Conservation (phyloP, 2,888 invertebrate species). For the Heliconius erato region DNA sequence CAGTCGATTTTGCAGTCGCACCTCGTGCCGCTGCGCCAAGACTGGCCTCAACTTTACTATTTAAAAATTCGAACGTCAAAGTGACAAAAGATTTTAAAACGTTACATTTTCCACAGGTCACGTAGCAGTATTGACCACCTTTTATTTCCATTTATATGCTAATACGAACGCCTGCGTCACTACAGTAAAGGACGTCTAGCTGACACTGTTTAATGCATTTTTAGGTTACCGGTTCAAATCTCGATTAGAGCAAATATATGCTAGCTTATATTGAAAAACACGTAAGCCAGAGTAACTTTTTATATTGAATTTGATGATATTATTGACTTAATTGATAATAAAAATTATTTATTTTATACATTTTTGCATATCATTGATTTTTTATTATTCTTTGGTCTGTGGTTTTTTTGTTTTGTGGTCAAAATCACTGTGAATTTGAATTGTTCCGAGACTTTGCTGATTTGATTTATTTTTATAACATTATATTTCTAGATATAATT, state of each 20-base stretch:
- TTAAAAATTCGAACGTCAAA: background rate
- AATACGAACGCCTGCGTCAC: background rate
- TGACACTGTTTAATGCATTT: background rate
- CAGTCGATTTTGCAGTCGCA: no score
- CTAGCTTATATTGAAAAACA: no score
- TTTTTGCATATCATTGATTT: background rate
- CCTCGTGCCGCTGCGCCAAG: no score
- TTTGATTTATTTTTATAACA: background rate
- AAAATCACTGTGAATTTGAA: background rate
- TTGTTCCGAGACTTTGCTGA: background rate
- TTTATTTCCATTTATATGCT: conserved; percentile 15
- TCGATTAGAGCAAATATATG: background rate
- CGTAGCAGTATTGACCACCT: background rate
- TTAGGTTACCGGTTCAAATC: background rate
- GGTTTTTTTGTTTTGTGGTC: no score
- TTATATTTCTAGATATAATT: background rate
- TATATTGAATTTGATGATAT: no score
- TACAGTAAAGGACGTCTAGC: background rate
- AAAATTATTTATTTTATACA: no score
- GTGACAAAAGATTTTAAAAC: background rate
- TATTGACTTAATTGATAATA: no score
- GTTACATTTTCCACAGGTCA: background rate
- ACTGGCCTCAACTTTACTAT: no score
- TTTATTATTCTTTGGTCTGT: no score
- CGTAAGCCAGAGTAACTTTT: no score